Evolutionary conservation across 2,113 vertebrate genomes (phyloP), one percentile per base, ranked within the genome.

Genomic region (Etheostoma spectabile): DNA sequence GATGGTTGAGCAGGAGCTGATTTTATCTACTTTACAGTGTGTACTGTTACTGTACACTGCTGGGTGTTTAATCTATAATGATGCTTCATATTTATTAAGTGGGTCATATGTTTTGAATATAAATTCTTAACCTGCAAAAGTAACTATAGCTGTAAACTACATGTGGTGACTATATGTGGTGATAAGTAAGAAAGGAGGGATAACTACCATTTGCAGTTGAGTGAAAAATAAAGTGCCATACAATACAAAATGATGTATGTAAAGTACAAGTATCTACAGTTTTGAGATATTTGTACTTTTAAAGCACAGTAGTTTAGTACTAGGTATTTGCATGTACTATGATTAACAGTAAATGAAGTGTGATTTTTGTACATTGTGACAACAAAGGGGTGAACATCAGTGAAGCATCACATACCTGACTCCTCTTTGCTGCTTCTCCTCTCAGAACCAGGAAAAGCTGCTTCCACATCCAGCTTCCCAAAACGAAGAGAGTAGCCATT

Each of bases 401-500:
- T n/a, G 30, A 15, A 27, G 3, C 19, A 38, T 59, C 30, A 87
- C 88, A 82, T 92, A 96, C 96, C 95, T 90, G 94, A 76, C 72
- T 94, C 92, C 0, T 95, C 95, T 86, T 92, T 95, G 82, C 84
- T 93, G 84, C 82, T 89, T 24, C 91, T 92, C 73, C 90, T 94
- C 53, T 92, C 94, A 16, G 83, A 22, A 33, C 82, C 88, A 51
- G 86, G 85, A 79, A 95, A 86, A 5, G 87, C 86, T 2, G 88
- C 80, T 76, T 95, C 93, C 5, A 94, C 61, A 78, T 96, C 94
- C 51, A 94, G 63, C 74, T 92, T 95, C 76, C 94, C 95, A 2
- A 94, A 94, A 3, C 89, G 94, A 45, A 92, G 85, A 14, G 93
- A 60, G 19, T 94, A 94, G 35, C 95, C 95, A 2, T 96, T 96